Conservation (phyloP, 1,140 invertebrate genomes). For the Drosophila pandora region DNA sequence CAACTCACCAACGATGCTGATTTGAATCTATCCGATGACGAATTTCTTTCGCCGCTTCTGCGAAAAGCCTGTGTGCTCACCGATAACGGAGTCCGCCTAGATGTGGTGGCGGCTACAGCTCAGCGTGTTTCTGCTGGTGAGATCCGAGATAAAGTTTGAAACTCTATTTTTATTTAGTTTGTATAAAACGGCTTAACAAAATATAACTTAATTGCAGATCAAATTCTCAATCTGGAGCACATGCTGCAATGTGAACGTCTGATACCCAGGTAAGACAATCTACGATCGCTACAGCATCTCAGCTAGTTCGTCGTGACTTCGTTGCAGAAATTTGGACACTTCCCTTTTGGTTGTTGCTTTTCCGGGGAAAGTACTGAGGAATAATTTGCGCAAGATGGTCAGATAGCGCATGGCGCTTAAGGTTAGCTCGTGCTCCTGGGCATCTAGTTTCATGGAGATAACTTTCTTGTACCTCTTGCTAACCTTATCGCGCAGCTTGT, state of each 20-base stretch:
- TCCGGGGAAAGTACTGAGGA: constrained; percentile 36
- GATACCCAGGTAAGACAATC: constrained; percentile 68
- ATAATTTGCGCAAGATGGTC: constrained; percentile 36
- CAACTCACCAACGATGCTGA: constrained; percentile 28
- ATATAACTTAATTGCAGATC: constrained; percentile 59
- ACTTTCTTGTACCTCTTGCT: constrained; percentile 30
- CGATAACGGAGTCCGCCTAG: constrained; percentile 70
- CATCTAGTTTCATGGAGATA: constrained; percentile 12
- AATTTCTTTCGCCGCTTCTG: constrained; percentile 65
- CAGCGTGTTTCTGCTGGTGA: constrained; percentile 74
- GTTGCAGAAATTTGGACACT: constrained; percentile 38
- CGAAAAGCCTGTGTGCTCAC: constrained; percentile 52
- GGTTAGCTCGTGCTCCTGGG: constrained; percentile 34
- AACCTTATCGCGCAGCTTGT: constrained; percentile 22
- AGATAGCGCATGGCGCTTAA: constrained; percentile 29
- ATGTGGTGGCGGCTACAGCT: constrained; percentile 57
- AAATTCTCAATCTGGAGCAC: constrained; percentile 73
- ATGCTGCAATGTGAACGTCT: constrained; percentile 70
- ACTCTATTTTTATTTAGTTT: neutral
- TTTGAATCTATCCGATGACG: constrained; percentile 66
- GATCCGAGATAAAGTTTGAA: too few relatives aligned
- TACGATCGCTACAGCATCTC: neutral
- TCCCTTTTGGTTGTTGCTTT: neutral
- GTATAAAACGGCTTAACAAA: neutral
- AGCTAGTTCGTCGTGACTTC: constrained; percentile 14